A percentile compares a stretch with the other conserved stretches of the same genome.
phyloP scores from a whole-genome alignment of 2,797 vertebrate genomes.

The Phalloptychus januarius region DNA sequence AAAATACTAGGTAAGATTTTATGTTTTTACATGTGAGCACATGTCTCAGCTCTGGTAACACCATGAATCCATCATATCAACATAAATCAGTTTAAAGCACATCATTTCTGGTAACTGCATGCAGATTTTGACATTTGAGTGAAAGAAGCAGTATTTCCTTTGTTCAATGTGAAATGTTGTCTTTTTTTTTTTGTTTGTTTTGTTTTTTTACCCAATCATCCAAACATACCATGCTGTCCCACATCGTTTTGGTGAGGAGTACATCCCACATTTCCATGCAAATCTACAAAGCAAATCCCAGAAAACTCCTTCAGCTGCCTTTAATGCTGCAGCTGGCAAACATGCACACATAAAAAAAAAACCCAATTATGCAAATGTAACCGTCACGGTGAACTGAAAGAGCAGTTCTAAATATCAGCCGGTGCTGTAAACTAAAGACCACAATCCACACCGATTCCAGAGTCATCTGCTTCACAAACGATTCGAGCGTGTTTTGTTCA shows the following conservation, averaged over 20 bases:
- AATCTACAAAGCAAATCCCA: neutral
- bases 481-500: neutral
- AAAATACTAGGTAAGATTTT: too few species aligned
- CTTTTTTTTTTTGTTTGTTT: too few species aligned
- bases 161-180: too few species aligned
- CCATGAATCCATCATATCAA: neutral
- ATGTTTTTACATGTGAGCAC: neutral
- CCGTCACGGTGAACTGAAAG: neutral
- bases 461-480: neutral
- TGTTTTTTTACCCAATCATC: neutral
- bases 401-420: neutral
- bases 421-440: neutral
- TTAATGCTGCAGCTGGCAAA: neutral
- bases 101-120: neutral
- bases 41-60: too few species aligned
- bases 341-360: neutral
- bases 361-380: neutral
- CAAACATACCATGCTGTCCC: neutral
- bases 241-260: neutral
- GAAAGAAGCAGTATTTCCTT: too few species aligned
- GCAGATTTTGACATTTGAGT: too few species aligned
- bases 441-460: neutral
- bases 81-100: neutral
- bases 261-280: neutral
- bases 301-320: neutral